Percentiles rank a stretch among this genome's conserved stretches.
These are phyloP conservation scores for Pomacea canaliculata DNA, from an alignment of 2,888 invertebrate genomes.

Conservation along the genomic window DNA sequence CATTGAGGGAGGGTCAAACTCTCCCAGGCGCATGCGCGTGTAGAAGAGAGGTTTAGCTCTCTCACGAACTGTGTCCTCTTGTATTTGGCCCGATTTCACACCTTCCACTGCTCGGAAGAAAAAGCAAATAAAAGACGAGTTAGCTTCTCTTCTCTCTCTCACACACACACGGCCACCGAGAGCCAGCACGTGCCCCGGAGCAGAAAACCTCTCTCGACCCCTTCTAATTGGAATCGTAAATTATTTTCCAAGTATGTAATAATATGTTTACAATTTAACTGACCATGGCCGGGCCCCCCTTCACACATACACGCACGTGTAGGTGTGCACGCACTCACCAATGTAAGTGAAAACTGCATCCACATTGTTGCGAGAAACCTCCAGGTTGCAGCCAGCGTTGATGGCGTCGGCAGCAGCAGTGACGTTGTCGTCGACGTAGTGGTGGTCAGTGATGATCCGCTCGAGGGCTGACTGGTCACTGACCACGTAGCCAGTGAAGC, in stretches of 20 bases:
- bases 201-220: too few species aligned
- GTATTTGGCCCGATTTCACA: constrained; percentile 1
- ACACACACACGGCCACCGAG: too few species aligned
- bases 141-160: too few species aligned
- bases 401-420: constrained; percentile 49
- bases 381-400: constrained; percentile 57
- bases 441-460: constrained; percentile 51
- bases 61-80: constrained; percentile 29
- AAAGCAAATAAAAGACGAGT: too few species aligned
- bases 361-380: constrained; percentile 38
- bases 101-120: background rate
- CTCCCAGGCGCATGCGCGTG: constrained; percentile 60
- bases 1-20: constrained; percentile 59
- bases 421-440: constrained; percentile 49
- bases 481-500: constrained; percentile 63
- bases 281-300: too few species aligned
- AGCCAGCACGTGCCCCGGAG: too few species aligned
- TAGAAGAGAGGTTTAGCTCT: constrained; percentile 56
- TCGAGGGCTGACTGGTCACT: constrained; percentile 63
- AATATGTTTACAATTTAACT: too few species aligned
- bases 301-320: too few species aligned
- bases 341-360: constrained; percentile 21
- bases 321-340: constrained; percentile 11
- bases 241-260: too few species aligned
- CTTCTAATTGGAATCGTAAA: too few species aligned